These are phyloP conservation scores for Andrena marginata DNA, from an alignment of 2,888 invertebrate species.

Conservation along the genomic window DNA sequence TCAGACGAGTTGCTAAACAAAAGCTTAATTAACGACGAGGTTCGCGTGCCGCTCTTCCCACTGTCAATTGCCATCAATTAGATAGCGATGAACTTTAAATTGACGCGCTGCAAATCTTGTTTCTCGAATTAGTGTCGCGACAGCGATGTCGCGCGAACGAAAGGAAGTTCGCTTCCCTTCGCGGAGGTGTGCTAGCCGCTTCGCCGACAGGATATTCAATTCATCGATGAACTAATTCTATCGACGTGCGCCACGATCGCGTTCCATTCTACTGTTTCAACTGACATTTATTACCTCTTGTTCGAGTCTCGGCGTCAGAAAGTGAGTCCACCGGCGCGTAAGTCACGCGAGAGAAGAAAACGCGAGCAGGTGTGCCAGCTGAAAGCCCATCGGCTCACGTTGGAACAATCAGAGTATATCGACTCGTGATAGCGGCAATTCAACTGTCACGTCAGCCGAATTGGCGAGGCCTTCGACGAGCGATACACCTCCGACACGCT, in stretches of 20 bases:
- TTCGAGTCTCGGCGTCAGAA: neutral
- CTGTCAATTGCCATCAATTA: constrained; percentile 6
- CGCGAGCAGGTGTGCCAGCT: constrained; percentile 26
- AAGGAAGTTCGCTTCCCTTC: constrained; percentile 41
- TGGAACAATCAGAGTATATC: constrained; percentile 41
- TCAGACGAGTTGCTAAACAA: neutral
- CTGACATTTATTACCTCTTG: neutral
- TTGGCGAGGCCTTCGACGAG: constrained; percentile 25
- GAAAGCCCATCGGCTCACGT: neutral
- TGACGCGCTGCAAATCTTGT: constrained; percentile 1
- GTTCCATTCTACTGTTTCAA: neutral
- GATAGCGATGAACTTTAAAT: constrained; percentile 9
- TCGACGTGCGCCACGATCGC: neutral
- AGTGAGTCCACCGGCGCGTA: neutral
- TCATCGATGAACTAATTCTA: constrained; percentile 12
- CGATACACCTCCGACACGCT: constrained; percentile 39
- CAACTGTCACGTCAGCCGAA: constrained; percentile 48
- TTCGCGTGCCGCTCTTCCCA: neutral
- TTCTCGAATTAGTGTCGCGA: constrained; percentile 26
- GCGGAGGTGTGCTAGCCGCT: neutral
- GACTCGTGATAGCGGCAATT: constrained; percentile 32
- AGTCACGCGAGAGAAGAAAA: constrained; percentile 6
- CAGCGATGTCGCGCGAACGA: neutral
- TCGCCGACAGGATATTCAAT: constrained; percentile 33
- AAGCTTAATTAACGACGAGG: neutral